Conservation (phyloP, 2,113 vertebrate species). For the Lagopus leucura region DNA sequence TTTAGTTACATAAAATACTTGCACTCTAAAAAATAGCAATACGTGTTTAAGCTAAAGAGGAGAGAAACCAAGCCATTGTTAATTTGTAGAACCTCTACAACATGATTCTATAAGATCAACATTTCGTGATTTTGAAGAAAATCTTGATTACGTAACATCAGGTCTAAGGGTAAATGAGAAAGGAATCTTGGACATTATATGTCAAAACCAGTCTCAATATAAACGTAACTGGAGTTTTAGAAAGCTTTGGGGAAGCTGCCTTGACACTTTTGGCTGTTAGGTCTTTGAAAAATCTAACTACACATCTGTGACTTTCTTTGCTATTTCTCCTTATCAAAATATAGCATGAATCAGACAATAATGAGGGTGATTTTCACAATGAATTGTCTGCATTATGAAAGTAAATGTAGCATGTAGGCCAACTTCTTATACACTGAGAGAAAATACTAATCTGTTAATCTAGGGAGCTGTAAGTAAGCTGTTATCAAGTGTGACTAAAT, state of each 20-base stretch:
- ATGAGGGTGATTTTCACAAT: not conserved
- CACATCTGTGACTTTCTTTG: not conserved
- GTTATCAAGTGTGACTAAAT: not conserved
- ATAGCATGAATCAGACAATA: not conserved
- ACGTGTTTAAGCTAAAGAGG: not conserved
- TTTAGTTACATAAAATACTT: not conserved
- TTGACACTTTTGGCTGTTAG: not conserved
- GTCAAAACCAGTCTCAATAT: not conserved
- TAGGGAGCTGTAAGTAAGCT: accelerated
- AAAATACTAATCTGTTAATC: not conserved
- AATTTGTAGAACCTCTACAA: not conserved
- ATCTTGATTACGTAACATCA: not conserved
- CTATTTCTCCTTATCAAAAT: not conserved
- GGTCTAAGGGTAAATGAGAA: not conserved
- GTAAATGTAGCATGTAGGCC: not conserved
- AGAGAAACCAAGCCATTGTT: not conserved
- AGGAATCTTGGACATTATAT: not conserved
- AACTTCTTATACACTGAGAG: not conserved
- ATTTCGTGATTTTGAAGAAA: not conserved
- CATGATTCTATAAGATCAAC: not conserved
- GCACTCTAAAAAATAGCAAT: not conserved
- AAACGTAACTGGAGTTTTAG: not conserved
- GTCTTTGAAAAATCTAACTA: not conserved
- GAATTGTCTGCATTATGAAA: accelerated
- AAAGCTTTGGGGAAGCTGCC: not conserved